A percentile compares a stretch with the other conserved stretches of the same genome.
phyloP scores from a whole-genome alignment of 2,797 vertebrate genomes.

The Phyllotis vaccarum region DNA sequence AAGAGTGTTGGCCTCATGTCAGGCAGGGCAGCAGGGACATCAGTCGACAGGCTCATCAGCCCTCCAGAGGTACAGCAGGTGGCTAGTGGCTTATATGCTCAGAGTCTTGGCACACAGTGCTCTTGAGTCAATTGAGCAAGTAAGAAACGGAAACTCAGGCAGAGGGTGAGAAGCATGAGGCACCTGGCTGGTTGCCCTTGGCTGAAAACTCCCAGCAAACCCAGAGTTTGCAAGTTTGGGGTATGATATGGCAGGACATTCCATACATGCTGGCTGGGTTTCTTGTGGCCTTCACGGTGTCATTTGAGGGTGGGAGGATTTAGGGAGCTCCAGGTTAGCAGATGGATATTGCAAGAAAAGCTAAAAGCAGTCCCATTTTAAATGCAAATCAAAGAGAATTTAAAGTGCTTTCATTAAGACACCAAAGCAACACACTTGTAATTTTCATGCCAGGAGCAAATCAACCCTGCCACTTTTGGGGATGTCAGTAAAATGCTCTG shows the following conservation, averaged over 20 bases:
- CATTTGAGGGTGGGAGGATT: neutral
- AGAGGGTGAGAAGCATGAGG: rapidly evolving
- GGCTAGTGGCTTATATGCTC: neutral
- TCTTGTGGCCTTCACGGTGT: neutral
- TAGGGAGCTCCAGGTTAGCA: constrained; percentile 34
- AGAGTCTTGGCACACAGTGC: neutral
- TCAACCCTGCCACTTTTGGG: constrained; percentile 65
- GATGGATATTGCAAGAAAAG: neutral
- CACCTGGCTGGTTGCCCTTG: neutral
- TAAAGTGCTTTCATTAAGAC: constrained; percentile 70
- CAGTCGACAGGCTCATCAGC: neutral
- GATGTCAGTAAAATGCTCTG: constrained; percentile 69
- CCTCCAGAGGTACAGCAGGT: neutral
- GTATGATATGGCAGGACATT: rapidly evolving
- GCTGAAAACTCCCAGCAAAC: neutral
- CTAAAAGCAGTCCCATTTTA: constrained; percentile 54
- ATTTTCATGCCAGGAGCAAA: neutral
- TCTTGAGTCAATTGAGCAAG: neutral
- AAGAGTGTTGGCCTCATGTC: neutral
- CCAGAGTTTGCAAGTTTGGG: neutral
- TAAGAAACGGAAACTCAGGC: neutral
- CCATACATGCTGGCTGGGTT: rapidly evolving
- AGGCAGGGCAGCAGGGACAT: neutral
- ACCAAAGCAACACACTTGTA: constrained; percentile 37
- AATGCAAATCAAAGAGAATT: constrained; percentile 56